Evolutionary conservation across 2,797 vertebrate genomes (phyloP), one percentile per base, ranked within the genome.

Genomic region (Muscicapa comitata): DNA sequence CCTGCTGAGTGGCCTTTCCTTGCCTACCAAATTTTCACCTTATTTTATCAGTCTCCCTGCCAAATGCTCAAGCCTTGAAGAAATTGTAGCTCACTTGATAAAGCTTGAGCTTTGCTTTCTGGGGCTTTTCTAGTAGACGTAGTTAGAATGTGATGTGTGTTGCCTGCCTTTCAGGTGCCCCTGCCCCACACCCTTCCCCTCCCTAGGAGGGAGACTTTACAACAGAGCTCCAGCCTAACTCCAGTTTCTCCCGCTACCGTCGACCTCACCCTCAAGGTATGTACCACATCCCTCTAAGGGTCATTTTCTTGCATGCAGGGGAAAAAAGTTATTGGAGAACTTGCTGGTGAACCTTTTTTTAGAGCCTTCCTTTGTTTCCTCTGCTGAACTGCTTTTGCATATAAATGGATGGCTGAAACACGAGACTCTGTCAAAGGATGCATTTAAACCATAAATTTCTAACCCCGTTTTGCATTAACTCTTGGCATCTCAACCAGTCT

Each of bases 191-290:
- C 99, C 17, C 98, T 99, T 95, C 99, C 99, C 89, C 98, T 99
- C 96, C 98, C 99, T 93, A 98, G 99, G 95, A 98, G 99, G 97
- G 99, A 99, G 98, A 98, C 99, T 94, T 98, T 99, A 85, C 99
- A 99, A 82, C 99, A 99, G 98, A 99, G 98, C 98, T 98, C 99
- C 97, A 98, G 98, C 98, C 99, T 99, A 95, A 99, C 98, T 97
- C 99, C 99, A n/a, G 99, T 99, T 94, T 99, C 99, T 97, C 99
- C 99, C 95, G 99, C 99, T 87, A 99, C 99, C 90, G 99, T 99
- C 90, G 99, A 99, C 98, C 98, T 99, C 97, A 99, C 99, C 95
- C 98, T 99, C 91, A 99, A 99, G 99, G 99, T 99, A 97, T 94
- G 97, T 97, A 96, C 94, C 17, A 63, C 75, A 85, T 95, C 90